A percentile compares a stretch with the other conserved stretches of the same genome.
phyloP scores from a whole-genome alignment of 2,113 vertebrate genomes.

The Phoenicopterus ruber region DNA sequence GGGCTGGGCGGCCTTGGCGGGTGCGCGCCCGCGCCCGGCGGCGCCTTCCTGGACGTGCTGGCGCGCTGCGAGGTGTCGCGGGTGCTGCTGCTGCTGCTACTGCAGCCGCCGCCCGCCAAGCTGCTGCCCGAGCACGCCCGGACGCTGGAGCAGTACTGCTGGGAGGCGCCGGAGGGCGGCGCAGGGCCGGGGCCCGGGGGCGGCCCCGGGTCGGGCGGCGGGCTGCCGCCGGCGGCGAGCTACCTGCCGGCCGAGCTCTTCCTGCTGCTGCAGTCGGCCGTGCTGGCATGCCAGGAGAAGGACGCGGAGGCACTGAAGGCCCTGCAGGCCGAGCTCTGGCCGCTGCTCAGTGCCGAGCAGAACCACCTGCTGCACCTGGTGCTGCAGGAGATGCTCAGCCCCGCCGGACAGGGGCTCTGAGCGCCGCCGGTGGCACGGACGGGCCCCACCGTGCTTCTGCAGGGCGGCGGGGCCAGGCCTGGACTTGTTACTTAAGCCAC shows the following conservation, averaged over 20 bases:
- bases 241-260: constrained; percentile 41
- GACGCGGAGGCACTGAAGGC: constrained; percentile 43
- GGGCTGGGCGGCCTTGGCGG: constrained; percentile 74
- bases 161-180: constrained; percentile 85
- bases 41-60: constrained; percentile 87
- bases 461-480: not conserved
- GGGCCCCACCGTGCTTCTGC: too few relatives aligned
- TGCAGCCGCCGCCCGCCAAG: constrained; percentile 92
- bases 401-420: constrained; percentile 45
- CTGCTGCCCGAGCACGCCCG: constrained; percentile 89
- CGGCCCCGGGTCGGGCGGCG: not conserved
- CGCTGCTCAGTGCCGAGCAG: constrained; percentile 55
- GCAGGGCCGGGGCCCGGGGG: not conserved
- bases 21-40: constrained; percentile 58
- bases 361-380: constrained; percentile 59
- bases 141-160: constrained; percentile 92
- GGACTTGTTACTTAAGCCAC: not conserved
- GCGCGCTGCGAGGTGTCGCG: constrained; percentile 90
- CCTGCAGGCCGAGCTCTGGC: constrained; percentile 47
- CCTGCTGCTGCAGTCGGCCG: constrained; percentile 39
- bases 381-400: constrained; percentile 54
- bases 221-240: constrained; percentile 73
- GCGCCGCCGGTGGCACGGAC: not conserved
- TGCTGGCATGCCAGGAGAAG: constrained; percentile 58
- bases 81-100: constrained; percentile 88